Evolutionary conservation across 2,888 invertebrate species (phyloP), one percentile per base, ranked within the genome.

Genomic region (Sinotaia quadrata): DNA sequence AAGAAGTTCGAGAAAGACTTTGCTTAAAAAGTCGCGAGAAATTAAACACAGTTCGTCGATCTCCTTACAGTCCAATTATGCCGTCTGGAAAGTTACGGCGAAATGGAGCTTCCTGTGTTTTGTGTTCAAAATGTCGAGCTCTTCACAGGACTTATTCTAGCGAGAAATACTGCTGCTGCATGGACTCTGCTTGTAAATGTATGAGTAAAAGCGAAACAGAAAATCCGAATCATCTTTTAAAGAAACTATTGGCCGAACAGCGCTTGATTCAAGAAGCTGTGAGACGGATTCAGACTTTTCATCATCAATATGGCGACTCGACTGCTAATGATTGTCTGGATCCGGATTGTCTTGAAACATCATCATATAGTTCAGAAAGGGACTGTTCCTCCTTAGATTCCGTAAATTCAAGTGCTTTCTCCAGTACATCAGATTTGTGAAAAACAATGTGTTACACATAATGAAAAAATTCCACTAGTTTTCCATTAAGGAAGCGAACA

Each of bases 251-350:
- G 4, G 65, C 68, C 0, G 73, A 73, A 61, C 73, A 73, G 36
- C 68, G 70, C 8, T 56, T 73, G 29, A 73, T 73, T 54, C 73
- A 73, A 49, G 73, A 73, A 58, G 73, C 73, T 2, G 73, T 73
- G 4, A 65, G 73, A 0, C 73, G 73, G 33, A 52, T 72, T 29
- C 71, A 72, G 29, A 27, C 65, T 27, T 56, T 65, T 10, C 44
- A 44, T 10, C 61, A 47, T 41, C 63, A 54, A 49, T 54, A 54
- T 65, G 44, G 56, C 56, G 65, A 65, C 21, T 3, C 33, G 15
- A 8, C 33, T 15, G 47, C 61, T 5, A 34, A n/a, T 2, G n/a
- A 29, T 2, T 21, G 37, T 29, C 24, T 18, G 27, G 18, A 24
- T 10, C 10, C 10, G 18, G 18, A 7, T 27, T 24, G 54, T 29